Evolutionary conservation across 2,888 invertebrate genomes (phyloP).

Genomic region (Ichneumon xanthorius): DNA sequence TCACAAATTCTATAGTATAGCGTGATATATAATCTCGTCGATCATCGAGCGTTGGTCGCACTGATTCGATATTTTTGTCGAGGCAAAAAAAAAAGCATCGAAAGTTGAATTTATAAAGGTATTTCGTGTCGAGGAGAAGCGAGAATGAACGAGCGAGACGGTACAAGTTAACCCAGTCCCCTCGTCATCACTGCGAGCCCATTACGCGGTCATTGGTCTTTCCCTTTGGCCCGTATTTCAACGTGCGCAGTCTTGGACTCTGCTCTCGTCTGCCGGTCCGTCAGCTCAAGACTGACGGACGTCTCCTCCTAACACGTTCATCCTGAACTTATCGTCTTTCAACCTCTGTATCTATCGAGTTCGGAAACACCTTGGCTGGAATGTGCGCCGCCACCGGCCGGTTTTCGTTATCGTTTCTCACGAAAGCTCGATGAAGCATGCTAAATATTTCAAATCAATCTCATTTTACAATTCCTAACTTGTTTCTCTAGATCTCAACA

Average conservation of each 20-base stretch:
- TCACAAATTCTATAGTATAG: slow-evolving; percentile 65
- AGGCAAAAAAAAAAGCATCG: neutral
- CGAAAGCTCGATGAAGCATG: neutral
- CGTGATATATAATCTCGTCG: neutral
- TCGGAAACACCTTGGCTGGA: neutral
- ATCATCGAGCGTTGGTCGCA: neutral
- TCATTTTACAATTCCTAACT: neutral
- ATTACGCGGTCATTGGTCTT: slow-evolving; percentile 79
- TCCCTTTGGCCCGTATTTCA: slow-evolving; percentile 70
- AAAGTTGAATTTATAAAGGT: neutral
- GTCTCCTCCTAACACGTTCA: neutral
- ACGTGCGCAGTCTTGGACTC: slow-evolving; percentile 60
- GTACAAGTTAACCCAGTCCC: slow-evolving; percentile 71
- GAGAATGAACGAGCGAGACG: slow-evolving; percentile 58
- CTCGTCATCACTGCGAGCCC: slow-evolving; percentile 68
- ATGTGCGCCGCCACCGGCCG: neutral
- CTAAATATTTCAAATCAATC: neutral
- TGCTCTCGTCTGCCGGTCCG: slow-evolving; percentile 42
- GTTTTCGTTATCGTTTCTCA: neutral
- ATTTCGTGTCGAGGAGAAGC: neutral
- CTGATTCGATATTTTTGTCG: neutral
- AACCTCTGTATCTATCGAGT: neutral
- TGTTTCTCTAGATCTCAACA: slow-evolving; percentile 12
- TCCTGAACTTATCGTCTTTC: slow-evolving; percentile 7
- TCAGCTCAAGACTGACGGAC: slow-evolving; percentile 21